These are phyloP conservation scores for Echiichthys vipera DNA, from an alignment of 2,797 vertebrate genomes.

Conservation along the genomic window DNA sequence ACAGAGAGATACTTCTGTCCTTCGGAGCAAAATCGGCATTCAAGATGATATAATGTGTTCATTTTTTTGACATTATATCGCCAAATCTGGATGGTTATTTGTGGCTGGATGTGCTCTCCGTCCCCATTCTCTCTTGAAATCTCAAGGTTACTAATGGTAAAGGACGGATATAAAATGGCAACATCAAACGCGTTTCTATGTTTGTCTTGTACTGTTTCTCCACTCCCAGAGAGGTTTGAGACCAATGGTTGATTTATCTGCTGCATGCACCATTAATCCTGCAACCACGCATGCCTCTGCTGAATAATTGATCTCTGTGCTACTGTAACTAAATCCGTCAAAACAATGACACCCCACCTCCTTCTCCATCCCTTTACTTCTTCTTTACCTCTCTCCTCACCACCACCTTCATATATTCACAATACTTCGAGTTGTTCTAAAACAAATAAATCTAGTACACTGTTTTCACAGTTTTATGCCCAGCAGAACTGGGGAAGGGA, in stretches of 20 bases:
- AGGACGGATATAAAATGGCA: slow-evolving; percentile 74
- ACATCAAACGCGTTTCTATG: slow-evolving; percentile 74
- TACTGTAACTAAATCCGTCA: slow-evolving; percentile 88
- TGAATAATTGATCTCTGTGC: slow-evolving; percentile 87
- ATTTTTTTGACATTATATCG: slow-evolving; percentile 76
- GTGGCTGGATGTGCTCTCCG: slow-evolving; percentile 60
- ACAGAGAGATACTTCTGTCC: slow-evolving; percentile 79
- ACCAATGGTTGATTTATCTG: slow-evolving; percentile 84
- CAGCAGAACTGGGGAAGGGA: background rate
- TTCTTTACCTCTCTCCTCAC: slow-evolving; percentile 40
- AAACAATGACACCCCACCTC: slow-evolving; percentile 78
- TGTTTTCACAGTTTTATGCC: slow-evolving; percentile 16
- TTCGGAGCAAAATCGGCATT: slow-evolving; percentile 78
- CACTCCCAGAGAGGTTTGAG: slow-evolving; percentile 77
- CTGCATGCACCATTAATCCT: slow-evolving; percentile 85
- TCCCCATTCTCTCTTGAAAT: slow-evolving; percentile 64
- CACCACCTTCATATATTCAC: slow-evolving; percentile 10
- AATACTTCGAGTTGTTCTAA: slow-evolving; percentile 28
- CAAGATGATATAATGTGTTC: slow-evolving; percentile 81
- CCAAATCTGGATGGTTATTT: slow-evolving; percentile 80
- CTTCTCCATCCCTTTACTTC: slow-evolving; percentile 53
- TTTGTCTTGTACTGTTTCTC: slow-evolving; percentile 77
- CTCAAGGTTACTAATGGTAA: slow-evolving; percentile 84
- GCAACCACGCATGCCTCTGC: slow-evolving; percentile 82
- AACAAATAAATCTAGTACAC: slow-evolving; percentile 19